Conservation (phyloP, 2,113 vertebrate genomes). For the Loxodonta africana region DNA sequence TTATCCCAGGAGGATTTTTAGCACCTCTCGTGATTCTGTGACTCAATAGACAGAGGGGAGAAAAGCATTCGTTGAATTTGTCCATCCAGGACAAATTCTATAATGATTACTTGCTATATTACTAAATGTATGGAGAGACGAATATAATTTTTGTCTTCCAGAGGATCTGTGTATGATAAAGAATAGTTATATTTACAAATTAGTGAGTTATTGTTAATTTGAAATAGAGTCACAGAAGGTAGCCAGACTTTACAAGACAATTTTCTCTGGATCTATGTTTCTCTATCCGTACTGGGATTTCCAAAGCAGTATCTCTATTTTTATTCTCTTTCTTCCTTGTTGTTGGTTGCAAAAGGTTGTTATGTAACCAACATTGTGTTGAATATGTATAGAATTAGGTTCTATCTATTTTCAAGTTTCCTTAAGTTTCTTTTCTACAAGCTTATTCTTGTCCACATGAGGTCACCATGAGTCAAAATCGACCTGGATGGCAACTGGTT, state of each 20-base stretch:
- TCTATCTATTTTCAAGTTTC: background rate
- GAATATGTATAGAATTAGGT: background rate
- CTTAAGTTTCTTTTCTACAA: background rate
- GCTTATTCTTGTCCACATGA: background rate
- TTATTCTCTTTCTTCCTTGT: background rate
- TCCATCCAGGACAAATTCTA: background rate
- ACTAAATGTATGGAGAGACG: background rate
- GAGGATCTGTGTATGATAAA: background rate
- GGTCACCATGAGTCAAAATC: too few species aligned
- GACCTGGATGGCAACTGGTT: too few species aligned
- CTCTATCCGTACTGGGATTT: background rate
- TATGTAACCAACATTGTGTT: background rate
- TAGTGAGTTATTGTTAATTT: background rate
- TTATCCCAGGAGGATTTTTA: background rate
- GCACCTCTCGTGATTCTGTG: background rate
- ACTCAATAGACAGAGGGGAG: background rate
- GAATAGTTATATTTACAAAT: background rate
- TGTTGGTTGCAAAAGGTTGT: background rate
- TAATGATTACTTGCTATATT: background rate
- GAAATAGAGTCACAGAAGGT: conserved; percentile 13
- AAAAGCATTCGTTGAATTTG: background rate
- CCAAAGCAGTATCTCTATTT: background rate
- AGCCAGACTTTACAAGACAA: background rate
- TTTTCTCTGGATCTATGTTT: background rate
- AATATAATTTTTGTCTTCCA: background rate